A percentile compares a stretch with the other conserved stretches of the same genome.
These are phyloP conservation scores for Anhinga rufa DNA, from an alignment of 2,113 vertebrate genomes.

Conservation along the genomic window DNA sequence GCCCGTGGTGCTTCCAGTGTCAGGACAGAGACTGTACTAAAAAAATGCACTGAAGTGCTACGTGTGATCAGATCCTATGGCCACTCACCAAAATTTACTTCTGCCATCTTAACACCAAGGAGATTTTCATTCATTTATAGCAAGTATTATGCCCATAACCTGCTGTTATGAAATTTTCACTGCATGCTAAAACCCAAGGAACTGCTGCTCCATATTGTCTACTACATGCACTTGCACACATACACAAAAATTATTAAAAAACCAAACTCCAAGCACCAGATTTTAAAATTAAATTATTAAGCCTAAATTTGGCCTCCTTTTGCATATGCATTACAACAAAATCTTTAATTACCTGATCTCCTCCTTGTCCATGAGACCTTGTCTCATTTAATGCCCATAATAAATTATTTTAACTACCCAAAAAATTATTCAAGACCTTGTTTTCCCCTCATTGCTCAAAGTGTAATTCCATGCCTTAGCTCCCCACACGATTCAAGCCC, in stretches of 20 bases:
- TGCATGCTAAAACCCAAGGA: neutral
- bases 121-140: neutral
- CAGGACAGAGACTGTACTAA: neutral
- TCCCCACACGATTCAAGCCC: neutral
- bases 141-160: neutral
- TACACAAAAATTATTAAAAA: neutral
- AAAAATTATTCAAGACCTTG: neutral
- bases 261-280: neutral
- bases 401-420: neutral
- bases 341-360: neutral
- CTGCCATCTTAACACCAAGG: neutral
- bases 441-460: neutral
- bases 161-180: neutral
- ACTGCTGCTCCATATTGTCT: neutral
- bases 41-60: neutral
- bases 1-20: neutral
- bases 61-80: fast-evolving
- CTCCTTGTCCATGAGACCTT: neutral
- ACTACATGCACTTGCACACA: neutral
- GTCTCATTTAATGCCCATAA: neutral
- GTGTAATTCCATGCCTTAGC: neutral
- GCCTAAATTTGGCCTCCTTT: neutral
- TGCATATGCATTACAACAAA: neutral
- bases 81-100: neutral
- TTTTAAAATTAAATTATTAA: neutral